phyloP scores from a whole-genome alignment of 2,888 invertebrate species.

The Pristionchus entomophagus region DNA sequence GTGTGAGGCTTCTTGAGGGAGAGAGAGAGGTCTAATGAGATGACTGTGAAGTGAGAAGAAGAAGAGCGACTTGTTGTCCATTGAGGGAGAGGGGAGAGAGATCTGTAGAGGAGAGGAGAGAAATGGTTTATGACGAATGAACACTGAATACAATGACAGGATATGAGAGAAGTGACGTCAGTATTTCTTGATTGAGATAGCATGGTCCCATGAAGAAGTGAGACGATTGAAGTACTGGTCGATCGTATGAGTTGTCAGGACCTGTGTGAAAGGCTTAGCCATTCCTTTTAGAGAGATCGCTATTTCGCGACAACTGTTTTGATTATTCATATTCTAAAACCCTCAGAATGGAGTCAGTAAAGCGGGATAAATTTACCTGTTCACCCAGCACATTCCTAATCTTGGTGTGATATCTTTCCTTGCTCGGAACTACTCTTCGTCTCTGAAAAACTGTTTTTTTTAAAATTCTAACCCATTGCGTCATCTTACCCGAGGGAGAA shows the following conservation, averaged over 20 bases:
- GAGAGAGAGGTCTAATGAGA: constrained; percentile 50
- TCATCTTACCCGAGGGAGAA: neutral
- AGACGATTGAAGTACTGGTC: neutral
- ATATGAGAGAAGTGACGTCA: too few species aligned
- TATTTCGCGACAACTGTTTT: too few species aligned
- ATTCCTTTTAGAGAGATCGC: too few species aligned
- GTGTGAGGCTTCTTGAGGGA: constrained; percentile 24
- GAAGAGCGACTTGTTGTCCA: neutral
- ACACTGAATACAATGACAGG: too few species aligned
- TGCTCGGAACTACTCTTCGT: neutral
- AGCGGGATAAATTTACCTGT: neutral
- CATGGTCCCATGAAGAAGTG: neutral
- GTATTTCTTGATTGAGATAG: too few species aligned
- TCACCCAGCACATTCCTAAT: constrained; percentile 9
- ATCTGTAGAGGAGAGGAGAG: neutral
- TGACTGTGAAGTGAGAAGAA: constrained; percentile 31
- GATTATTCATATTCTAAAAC: too few species aligned
- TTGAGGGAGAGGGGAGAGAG: neutral
- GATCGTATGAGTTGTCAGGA: neutral
- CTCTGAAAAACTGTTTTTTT: neutral
- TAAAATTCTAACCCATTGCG: neutral
- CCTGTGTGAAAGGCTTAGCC: neutral
- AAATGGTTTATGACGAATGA: neutral
- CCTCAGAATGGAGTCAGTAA: too few species aligned
- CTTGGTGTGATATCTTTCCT: neutral